Percentiles rank a stretch among this genome's conserved stretches.
Evolutionary conservation across 2,888 invertebrate genomes (phyloP).

Genomic region (Hemicrepidius hirtus): DNA sequence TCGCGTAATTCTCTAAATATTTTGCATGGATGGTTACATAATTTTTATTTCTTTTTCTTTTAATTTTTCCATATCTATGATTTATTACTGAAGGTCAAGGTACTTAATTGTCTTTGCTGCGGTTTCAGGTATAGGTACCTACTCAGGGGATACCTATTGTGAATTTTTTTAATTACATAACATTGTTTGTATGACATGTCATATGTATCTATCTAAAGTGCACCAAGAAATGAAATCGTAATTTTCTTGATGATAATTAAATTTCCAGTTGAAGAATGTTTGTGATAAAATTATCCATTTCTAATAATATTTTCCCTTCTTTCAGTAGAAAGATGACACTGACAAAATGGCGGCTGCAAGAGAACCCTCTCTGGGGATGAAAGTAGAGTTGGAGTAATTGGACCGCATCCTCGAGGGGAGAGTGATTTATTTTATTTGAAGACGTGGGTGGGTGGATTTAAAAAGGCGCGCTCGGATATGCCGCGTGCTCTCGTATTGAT

Average conservation of each 20-base stretch:
- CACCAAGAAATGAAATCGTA: no score
- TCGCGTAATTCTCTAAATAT: no score
- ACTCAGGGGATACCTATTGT: no score
- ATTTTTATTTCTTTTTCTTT: background rate
- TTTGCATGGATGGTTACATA: no score
- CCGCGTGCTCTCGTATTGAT: conserved; percentile 61
- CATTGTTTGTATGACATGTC: no score
- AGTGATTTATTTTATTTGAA: conserved; percentile 67
- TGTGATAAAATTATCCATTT: conserved; percentile 15
- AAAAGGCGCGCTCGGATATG: conserved; percentile 64
- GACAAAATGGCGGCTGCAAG: conserved; percentile 54
- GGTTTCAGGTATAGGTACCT: no score
- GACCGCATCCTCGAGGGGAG: conserved; percentile 62
- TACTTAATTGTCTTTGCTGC: no score
- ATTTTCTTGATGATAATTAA: no score
- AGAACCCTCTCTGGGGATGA: conserved; percentile 53
- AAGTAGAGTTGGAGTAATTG: conserved; percentile 56
- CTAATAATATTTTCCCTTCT: conserved; percentile 14
- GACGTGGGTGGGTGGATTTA: conserved; percentile 65
- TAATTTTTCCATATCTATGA: no score
- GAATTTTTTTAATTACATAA: no score
- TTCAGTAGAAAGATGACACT: conserved; percentile 49
- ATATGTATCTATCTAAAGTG: no score
- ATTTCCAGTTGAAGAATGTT: background rate
- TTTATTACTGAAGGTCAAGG: no score